Percentiles rank a stretch among this genome's conserved stretches.
These are phyloP conservation scores for Onychomys arenicola DNA, from an alignment of 2,797 vertebrate genomes.

Conservation along the genomic window DNA sequence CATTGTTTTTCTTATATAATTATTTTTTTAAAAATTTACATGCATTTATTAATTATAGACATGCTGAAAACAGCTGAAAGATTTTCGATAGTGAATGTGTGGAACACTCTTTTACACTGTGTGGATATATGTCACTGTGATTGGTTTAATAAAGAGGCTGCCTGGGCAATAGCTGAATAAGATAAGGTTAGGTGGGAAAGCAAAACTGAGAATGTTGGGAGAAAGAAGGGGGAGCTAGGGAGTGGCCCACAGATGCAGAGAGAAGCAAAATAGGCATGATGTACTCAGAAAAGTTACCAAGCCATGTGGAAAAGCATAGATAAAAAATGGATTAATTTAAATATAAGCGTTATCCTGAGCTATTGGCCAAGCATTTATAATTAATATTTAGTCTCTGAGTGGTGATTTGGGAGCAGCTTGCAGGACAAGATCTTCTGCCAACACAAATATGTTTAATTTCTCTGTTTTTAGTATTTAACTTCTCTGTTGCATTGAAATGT, in stretches of 20 bases:
- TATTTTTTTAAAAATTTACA: neutral
- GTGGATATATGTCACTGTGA: neutral
- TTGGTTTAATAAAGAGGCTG: neutral
- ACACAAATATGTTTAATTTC: neutral
- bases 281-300: neutral
- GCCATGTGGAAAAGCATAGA: neutral
- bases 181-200: neutral
- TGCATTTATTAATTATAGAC: neutral
- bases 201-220: neutral
- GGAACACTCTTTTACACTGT: neutral
- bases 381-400: neutral
- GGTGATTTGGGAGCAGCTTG: neutral
- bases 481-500: neutral
- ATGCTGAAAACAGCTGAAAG: neutral
- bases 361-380: neutral
- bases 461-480: neutral
- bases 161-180: neutral
- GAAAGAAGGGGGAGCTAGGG: neutral
- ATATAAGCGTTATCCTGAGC: neutral
- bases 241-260: neutral
- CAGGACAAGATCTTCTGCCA: neutral
- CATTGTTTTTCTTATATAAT: neutral
- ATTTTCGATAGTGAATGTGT: neutral
- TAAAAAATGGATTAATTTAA: neutral
- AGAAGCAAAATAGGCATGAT: neutral